Evolutionary conservation across 2,888 invertebrate genomes (phyloP), one percentile per base, ranked within the genome.

Genomic region (Noctua fimbriata): DNA sequence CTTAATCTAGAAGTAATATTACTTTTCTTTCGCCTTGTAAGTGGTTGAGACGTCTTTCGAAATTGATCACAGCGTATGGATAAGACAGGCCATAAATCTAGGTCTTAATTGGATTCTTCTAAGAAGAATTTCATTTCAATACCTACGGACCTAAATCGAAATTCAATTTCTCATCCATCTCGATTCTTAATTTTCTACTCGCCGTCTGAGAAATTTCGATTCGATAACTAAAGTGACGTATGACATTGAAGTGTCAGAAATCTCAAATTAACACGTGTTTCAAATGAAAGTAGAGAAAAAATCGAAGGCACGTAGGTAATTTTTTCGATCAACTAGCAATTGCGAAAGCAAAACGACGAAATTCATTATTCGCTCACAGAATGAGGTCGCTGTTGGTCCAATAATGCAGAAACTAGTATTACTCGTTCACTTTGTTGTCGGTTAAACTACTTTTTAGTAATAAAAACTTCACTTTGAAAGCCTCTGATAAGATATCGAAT

Each of bases 351-450:
- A 88, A 91, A 88, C 88, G 85, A 88, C 87, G 72, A 90, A 89
- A 88, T 88, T 87, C 83, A 88, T 90, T 87, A 90, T 90, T 88
- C 86, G 82, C 71, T 70, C 71, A 79, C 84, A 87, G 87, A 92
- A 91, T 89, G 90, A 88, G 92, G 90, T 88, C 91, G 89, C 52
- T 76, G 78, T 83, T 81, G 84, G 79, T 76, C 58, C 82, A 85
- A 82, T 83, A 91, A 89, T 89, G 83, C 89, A 89, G 83, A 88
- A 90, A 92, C 92, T 81, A 86, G 92, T 91, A 90, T 89, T 89
- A 90, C 92, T 89, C 79, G 91, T 90, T 90, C 81, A 76, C 81
- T 85, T 87, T 87, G 87, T 83, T 82, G 83, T 78, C 44, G 67
- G 71, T 60, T 18, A 44, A n/a, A 49, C 81, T 55, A 75, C 75